Percentiles rank a stretch among this genome's conserved stretches.
Evolutionary conservation across 2,888 invertebrate genomes (phyloP).

Genomic region (Actias luna): DNA sequence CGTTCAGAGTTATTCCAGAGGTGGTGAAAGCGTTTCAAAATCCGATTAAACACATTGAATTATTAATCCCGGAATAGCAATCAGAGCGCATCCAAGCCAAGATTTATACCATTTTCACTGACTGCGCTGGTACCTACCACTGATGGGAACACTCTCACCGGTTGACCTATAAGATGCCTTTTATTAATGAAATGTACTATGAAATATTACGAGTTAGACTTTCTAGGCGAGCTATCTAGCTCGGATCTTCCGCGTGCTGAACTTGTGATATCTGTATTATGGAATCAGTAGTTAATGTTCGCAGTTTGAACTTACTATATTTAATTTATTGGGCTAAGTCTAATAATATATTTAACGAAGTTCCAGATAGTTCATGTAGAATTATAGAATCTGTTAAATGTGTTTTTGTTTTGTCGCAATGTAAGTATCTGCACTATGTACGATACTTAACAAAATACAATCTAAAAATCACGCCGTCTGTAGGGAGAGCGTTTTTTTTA

Average conservation of each 20-base stretch:
- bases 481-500: too few species aligned
- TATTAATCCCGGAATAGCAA: conserved; percentile 31
- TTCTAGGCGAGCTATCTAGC: conserved; percentile 4
- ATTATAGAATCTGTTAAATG: too few species aligned
- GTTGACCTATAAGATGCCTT: conserved; percentile 11
- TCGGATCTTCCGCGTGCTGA: conserved; percentile 7
- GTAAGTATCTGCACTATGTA: too few species aligned
- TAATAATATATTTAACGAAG: background rate
- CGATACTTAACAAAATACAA: too few species aligned
- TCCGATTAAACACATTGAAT: conserved; percentile 8
- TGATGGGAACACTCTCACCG: conserved; percentile 16
- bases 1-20: background rate
- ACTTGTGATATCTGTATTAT: conserved; percentile 8
- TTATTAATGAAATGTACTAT: conserved; percentile 17
- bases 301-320: background rate
- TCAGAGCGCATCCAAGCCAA: conserved; percentile 51
- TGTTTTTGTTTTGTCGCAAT: too few species aligned
- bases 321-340: background rate
- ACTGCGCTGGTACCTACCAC: conserved; percentile 2
- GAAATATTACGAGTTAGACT: conserved; percentile 14
- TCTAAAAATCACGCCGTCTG: too few species aligned
- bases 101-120: conserved; percentile 45
- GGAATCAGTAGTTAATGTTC: background rate
- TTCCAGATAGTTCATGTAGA: conserved; percentile 3
- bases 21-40: conserved; percentile 7